Evolutionary conservation across 2,888 invertebrate genomes (phyloP), one percentile per base, ranked within the genome.

Genomic region (Hypomecis atomaria): DNA sequence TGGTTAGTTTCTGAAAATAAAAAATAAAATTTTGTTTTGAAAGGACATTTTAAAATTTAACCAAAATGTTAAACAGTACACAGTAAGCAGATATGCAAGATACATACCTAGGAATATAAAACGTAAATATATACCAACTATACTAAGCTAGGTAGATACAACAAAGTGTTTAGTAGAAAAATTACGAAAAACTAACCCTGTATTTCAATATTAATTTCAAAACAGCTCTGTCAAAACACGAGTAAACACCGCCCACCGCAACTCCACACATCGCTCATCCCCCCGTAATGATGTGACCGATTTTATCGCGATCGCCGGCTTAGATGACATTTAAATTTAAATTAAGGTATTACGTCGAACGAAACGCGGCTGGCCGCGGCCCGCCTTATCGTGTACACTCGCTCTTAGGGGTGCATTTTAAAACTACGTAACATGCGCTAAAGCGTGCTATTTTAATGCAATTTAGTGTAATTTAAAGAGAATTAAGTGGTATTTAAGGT

Each of bases 301-400:
- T 84, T 75, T 74, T 82, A 86, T 85, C 88, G 76, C 66, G 48
- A 45, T 43, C 70, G 65, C 58, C 58, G 59, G 87, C 86, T 90
- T 89, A 88, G 83, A 79, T 87, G 89, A 88, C 86, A 90, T 92
- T 92, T 92, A 92, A 92, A 92, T 92, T 92, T 92, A 91, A 92
- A 92, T 92, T 86, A 87, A 88, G 90, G 91, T 84, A 89, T 92
- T 90, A 90, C 79, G 76, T 52, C 52, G 23, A 13, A 52, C 65
- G 69, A 78, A 82, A 72, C 74, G 78, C 78, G 76, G 82, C 78
- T 77, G 76, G 65, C 70, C 74, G 79, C 74, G 71, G 73, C 72
- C 71, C 63, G 74, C 68, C 72, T 82, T 81, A 83, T 85, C 84
- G 78, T 77, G 78, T 63, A 59, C 61, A 62, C 71, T 69, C 73